phyloP scores from a whole-genome alignment of 1,140 invertebrate genomes.

The Bombus huntii region DNA sequence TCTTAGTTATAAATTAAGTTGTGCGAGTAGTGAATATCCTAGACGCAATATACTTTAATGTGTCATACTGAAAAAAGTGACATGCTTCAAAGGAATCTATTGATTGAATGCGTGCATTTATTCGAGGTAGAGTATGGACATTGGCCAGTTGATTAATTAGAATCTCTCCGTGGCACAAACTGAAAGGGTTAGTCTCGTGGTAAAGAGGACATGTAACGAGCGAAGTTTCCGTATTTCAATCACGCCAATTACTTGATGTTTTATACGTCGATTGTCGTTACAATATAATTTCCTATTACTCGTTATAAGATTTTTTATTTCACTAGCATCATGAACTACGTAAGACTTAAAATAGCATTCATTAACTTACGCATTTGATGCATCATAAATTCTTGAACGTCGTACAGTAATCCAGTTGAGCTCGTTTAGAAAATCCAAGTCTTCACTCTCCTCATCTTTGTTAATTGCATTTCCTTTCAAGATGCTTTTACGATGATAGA shows the following conservation, averaged over 20 bases:
- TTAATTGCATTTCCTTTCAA: too few species aligned
- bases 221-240: conserved; percentile 8
- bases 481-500: too few species aligned
- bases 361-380: neutral
- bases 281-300: neutral
- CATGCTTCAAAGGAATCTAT: conserved; percentile 15
- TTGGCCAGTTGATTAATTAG: conserved; percentile 31
- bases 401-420: too few species aligned
- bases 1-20: neutral
- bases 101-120: conserved; percentile 31
- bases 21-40: neutral
- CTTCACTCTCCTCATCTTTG: too few species aligned
- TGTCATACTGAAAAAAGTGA: conserved; percentile 22
- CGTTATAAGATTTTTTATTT: neutral
- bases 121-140: conserved; percentile 19
- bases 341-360: neutral
- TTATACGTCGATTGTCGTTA: neutral
- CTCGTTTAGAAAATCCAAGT: too few species aligned
- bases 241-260: conserved; percentile 4
- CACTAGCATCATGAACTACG: neutral
- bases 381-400: too few species aligned
- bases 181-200: conserved; percentile 18
- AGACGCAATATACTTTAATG: conserved; percentile 4
- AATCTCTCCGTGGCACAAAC: conserved; percentile 20
- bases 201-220: conserved; percentile 16